phyloP scores from a whole-genome alignment of 1,140 invertebrate species.

The Drosophila nebulosa region DNA sequence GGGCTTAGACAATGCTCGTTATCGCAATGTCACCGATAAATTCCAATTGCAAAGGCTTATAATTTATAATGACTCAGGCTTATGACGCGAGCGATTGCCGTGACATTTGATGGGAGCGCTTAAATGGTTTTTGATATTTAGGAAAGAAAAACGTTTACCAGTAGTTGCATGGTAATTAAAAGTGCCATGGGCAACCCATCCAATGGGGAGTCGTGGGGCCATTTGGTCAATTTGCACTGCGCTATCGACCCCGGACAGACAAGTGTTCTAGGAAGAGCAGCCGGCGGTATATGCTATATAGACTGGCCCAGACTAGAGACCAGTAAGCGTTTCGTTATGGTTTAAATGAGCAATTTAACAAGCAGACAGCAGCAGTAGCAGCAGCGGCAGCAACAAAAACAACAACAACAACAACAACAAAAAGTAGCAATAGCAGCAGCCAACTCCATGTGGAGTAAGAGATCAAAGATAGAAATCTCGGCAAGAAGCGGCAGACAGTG shows the following conservation, averaged over 20 bases:
- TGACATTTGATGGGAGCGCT: constrained; percentile 38
- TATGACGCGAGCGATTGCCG: constrained; percentile 45
- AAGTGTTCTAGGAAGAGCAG: constrained; percentile 68
- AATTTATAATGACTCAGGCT: constrained; percentile 63
- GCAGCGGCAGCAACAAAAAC: constrained; percentile 36
- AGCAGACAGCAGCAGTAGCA: constrained; percentile 62
- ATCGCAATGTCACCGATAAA: constrained; percentile 64
- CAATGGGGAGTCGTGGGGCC: constrained; percentile 27
- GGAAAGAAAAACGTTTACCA: constrained; percentile 56
- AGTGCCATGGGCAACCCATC: constrained; percentile 53
- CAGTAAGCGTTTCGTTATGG: constrained; percentile 66
- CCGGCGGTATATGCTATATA: constrained; percentile 60
- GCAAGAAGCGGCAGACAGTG: constrained; percentile 77
- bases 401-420: constrained; percentile 18
- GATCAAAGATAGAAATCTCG: constrained; percentile 77
- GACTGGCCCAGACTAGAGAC: constrained; percentile 23
- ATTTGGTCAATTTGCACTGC: constrained; percentile 62
- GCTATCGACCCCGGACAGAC: constrained; percentile 19
- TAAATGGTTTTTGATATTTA: constrained; percentile 13
- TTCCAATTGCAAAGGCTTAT: constrained; percentile 56
- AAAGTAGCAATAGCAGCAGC: constrained; percentile 33
- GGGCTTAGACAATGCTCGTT: constrained; percentile 60
- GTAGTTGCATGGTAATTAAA: constrained; percentile 68
- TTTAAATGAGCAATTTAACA: constrained; percentile 78
- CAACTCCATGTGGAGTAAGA: constrained; percentile 71